Percentiles rank a stretch among this genome's conserved stretches.
These are phyloP conservation scores for Drosophila navojoa DNA, from an alignment of 1,140 invertebrate genomes.

Conservation along the genomic window DNA sequence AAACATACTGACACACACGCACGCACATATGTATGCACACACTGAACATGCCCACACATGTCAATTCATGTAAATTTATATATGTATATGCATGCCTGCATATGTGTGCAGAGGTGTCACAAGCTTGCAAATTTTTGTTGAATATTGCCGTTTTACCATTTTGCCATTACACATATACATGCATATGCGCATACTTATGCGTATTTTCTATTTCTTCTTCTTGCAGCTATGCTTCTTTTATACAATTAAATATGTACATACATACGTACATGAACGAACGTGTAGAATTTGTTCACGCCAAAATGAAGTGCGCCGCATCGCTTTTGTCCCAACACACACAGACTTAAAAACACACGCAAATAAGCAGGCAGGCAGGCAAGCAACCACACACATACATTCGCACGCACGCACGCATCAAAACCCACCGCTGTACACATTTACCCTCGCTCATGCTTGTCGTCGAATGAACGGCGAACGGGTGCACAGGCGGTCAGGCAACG, in stretches of 20 bases:
- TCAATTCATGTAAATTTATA: conserved; percentile 5
- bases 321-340: conserved; percentile 32
- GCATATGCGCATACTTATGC: conserved; percentile 2
- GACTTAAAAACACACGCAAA: not conserved
- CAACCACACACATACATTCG: conserved; percentile 23
- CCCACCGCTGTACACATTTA: conserved; percentile 22
- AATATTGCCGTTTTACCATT: not conserved
- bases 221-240: conserved; percentile 12
- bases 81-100: not conserved
- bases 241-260: conserved; percentile 24
- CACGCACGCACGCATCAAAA: conserved; percentile 46
- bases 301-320: conserved; percentile 41
- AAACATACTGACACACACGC: conserved; percentile 27
- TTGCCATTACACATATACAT: conserved; percentile 3
- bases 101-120: conserved; percentile 15
- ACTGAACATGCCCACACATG: not conserved
- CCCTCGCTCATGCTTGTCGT: not conserved
- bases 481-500: not conserved
- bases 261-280: conserved; percentile 11
- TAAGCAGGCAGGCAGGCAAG: not conserved
- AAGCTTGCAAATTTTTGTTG: conserved; percentile 44
- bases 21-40: conserved; percentile 12
- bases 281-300: conserved; percentile 27
- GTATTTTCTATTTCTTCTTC: conserved; percentile 3
- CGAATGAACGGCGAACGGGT: not conserved